Conservation (phyloP, 1,140 invertebrate genomes). For the Panonychus citri region DNA sequence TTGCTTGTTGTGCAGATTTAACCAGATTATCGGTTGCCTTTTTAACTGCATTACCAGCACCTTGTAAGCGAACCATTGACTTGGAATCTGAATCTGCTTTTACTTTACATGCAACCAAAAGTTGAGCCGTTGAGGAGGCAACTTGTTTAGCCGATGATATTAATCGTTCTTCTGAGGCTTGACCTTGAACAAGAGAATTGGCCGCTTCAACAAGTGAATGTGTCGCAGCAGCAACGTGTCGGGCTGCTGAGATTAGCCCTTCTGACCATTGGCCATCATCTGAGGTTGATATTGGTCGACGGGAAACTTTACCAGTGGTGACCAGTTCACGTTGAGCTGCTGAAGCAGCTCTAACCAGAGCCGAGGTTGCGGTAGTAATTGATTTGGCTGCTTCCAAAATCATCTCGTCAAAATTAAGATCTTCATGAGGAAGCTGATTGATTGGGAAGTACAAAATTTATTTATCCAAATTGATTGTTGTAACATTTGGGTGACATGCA, state of each 20-base stretch:
- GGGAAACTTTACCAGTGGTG: conserved; percentile 46
- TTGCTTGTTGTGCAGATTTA: conserved; percentile 69
- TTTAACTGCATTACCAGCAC: conserved; percentile 90
- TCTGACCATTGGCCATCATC: conserved; percentile 98
- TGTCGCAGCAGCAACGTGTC: conserved; percentile 83
- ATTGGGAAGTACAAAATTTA: no score
- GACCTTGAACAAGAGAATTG: conserved; percentile 83
- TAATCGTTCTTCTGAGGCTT: conserved; percentile 77
- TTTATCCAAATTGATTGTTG: no score
- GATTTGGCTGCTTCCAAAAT: conserved; percentile 94
- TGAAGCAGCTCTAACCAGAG: conserved; percentile 82
- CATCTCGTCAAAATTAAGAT: conserved; percentile 87
- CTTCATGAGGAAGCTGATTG: conserved; percentile 46
- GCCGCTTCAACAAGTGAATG: conserved; percentile 92
- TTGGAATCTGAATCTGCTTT: conserved; percentile 88
- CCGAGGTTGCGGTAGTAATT: conserved; percentile 85
- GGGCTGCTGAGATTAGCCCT: conserved; percentile 81
- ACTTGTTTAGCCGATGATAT: conserved; percentile 90
- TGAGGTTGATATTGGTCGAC: conserved; percentile 48
- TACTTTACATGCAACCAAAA: conserved; percentile 91
- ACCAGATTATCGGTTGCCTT: conserved; percentile 91
- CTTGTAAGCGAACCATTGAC: conserved; percentile 65
- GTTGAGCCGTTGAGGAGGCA: conserved; percentile 81
- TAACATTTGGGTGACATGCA: no score
- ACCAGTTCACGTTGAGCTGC: conserved; percentile 84